These are phyloP conservation scores for Cyclargus thomasi DNA, from an alignment of 1,140 invertebrate species.

Conservation along the genomic window DNA sequence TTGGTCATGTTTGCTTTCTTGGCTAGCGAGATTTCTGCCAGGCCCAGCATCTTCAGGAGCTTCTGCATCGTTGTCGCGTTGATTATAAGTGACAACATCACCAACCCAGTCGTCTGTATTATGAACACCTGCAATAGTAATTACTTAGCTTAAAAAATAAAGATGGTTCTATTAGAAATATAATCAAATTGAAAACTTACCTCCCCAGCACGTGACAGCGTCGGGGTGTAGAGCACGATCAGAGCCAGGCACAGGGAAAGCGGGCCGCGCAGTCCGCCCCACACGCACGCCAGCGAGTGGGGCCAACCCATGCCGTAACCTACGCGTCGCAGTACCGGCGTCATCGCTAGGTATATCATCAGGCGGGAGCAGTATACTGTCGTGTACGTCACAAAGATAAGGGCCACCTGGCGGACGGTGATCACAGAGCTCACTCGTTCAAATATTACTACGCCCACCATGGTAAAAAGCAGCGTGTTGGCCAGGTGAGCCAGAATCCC, in stretches of 20 bases:
- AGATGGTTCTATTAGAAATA: neutral
- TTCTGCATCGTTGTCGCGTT: slow-evolving; percentile 58
- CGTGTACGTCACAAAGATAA: slow-evolving; percentile 60
- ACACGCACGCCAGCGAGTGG: slow-evolving; percentile 58
- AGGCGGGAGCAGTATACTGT: slow-evolving; percentile 57
- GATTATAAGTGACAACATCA: slow-evolving; percentile 54
- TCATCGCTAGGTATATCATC: slow-evolving; percentile 53
- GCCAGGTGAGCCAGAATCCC: slow-evolving; percentile 45
- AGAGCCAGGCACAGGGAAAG: slow-evolving; percentile 54
- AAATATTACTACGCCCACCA: slow-evolving; percentile 62
- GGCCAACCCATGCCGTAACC: slow-evolving; percentile 62
- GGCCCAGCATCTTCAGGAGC: slow-evolving; percentile 54
- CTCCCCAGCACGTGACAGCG: slow-evolving; percentile 47
- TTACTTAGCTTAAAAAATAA: neutral
- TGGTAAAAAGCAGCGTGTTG: slow-evolving; percentile 56
- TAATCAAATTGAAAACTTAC: slow-evolving; percentile 27
- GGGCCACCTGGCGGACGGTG: slow-evolving; percentile 46
- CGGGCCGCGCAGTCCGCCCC: slow-evolving; percentile 57
- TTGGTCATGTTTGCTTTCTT: slow-evolving; percentile 71
- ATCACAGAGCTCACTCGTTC: slow-evolving; percentile 52
- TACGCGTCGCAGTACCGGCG: slow-evolving; percentile 47
- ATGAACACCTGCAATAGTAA: slow-evolving; percentile 48
- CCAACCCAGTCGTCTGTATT: slow-evolving; percentile 58
- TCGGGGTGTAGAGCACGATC: slow-evolving; percentile 51
- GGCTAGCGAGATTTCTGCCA: slow-evolving; percentile 60